Conservation (phyloP, 2,888 invertebrate species). For the Belgica antarctica region DNA sequence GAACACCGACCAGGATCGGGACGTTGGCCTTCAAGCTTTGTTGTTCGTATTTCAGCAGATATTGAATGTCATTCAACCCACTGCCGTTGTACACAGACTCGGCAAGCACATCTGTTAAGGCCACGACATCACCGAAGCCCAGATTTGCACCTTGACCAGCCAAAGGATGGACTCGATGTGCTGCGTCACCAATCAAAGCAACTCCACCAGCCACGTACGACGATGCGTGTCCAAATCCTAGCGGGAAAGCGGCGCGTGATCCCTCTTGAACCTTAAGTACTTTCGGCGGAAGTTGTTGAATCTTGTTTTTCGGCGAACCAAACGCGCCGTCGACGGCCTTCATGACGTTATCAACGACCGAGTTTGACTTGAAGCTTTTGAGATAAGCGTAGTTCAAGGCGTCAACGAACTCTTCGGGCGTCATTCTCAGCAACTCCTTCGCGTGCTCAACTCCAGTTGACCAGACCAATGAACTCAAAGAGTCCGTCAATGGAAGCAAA, state of each 20-base stretch:
- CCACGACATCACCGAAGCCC: constrained; percentile 88
- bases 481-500: constrained; percentile 76
- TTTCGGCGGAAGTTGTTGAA: constrained; percentile 53
- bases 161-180: constrained; percentile 89
- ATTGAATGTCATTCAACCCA: constrained; percentile 65
- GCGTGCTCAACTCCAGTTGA: constrained; percentile 74
- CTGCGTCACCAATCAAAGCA: constrained; percentile 84
- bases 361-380: constrained; percentile 49
- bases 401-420: constrained; percentile 81
- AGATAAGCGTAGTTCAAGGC: constrained; percentile 83
- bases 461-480: constrained; percentile 92
- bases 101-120: constrained; percentile 68
- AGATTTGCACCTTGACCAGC: constrained; percentile 98
- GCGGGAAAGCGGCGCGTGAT: constrained; percentile 81
- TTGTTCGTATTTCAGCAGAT: constrained; percentile 81
- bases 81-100: constrained; percentile 71
- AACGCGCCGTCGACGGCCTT: constrained; percentile 57
- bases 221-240: constrained; percentile 86
- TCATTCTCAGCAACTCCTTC: constrained; percentile 65
- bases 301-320: constrained; percentile 51
- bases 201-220: constrained; percentile 79
- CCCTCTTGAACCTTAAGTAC: constrained; percentile 50
- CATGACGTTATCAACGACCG: constrained; percentile 52
- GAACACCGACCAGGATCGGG: constrained; percentile 82
- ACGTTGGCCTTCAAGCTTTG: constrained; percentile 80